These are phyloP conservation scores for Actias luna DNA, from an alignment of 2,888 invertebrate genomes.

Conservation along the genomic window DNA sequence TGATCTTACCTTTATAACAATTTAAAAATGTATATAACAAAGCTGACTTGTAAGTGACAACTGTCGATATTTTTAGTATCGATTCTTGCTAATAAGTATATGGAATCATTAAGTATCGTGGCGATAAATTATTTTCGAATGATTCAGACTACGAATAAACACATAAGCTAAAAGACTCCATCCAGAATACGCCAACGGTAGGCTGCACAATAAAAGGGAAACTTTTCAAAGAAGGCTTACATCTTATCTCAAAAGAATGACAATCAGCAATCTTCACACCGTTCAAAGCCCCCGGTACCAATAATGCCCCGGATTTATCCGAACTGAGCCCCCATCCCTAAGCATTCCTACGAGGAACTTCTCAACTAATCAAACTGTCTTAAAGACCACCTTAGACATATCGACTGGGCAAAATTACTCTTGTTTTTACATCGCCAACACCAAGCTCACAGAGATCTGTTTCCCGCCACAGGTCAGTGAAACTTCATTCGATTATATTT, in stretches of 20 bases:
- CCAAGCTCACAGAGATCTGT: neutral
- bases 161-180: neutral
- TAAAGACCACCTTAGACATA: conserved; percentile 62
- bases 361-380: conserved; percentile 72
- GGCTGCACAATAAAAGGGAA: neutral
- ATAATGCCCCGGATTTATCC: conserved; percentile 38
- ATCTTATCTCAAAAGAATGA: conserved; percentile 9
- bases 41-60: too few relatives aligned
- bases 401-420: conserved; percentile 55
- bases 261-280: conserved; percentile 16
- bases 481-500: neutral
- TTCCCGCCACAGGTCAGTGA: conserved; percentile 2
- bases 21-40: too few relatives aligned
- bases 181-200: neutral
- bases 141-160: neutral
- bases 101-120: neutral
- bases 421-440: conserved; percentile 2
- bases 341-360: conserved; percentile 46
- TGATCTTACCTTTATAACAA: too few relatives aligned
- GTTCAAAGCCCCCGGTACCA: conserved; percentile 27
- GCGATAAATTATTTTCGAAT: neutral
- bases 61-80: too few relatives aligned
- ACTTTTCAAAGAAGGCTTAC: conserved; percentile 6
- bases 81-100: neutral
- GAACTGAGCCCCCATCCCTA: conserved; percentile 23